phyloP scores from a whole-genome alignment of 1,140 invertebrate species.

The Prorops nasuta region DNA sequence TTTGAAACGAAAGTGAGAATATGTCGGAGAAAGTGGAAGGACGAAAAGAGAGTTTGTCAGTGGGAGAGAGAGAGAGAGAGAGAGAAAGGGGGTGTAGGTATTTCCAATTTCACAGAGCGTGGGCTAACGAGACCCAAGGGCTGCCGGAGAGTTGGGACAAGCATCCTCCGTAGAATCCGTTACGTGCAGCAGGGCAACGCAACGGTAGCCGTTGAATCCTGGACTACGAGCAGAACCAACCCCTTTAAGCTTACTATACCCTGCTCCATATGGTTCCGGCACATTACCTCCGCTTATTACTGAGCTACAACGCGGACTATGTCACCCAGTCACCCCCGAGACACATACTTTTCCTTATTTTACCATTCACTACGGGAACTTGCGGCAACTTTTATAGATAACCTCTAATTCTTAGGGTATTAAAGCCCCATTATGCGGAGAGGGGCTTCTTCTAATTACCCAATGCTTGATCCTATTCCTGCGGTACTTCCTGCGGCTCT shows the following conservation, averaged over 20 bases:
- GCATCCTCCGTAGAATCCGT: constrained; percentile 21
- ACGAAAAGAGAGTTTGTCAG: constrained; percentile 5
- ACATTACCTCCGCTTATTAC: constrained; percentile 55
- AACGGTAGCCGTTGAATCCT: no score
- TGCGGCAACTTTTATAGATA: no score
- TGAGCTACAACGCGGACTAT: constrained; percentile 32
- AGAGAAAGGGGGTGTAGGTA: constrained; percentile 30
- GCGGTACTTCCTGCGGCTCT: no score
- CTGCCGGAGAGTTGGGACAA: constrained; percentile 32
- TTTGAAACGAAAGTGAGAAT: no score
- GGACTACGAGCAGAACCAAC: no score
- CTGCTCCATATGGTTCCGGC: constrained; percentile 37
- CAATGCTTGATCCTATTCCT: no score
- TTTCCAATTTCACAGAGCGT: constrained; percentile 56
- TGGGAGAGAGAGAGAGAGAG: background rate
- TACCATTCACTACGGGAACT: no score
- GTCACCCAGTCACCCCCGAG: constrained; percentile 47
- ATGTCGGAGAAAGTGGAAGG: no score
- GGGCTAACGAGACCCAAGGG: constrained; percentile 53
- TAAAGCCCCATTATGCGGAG: no score
- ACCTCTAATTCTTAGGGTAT: no score
- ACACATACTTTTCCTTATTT: constrained; percentile 43
- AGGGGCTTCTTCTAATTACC: no score
- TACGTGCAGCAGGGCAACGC: no score
- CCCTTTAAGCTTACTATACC: constrained; percentile 38